These are phyloP conservation scores for Danionella dracula DNA, from an alignment of 2,797 vertebrate genomes.

Conservation along the genomic window DNA sequence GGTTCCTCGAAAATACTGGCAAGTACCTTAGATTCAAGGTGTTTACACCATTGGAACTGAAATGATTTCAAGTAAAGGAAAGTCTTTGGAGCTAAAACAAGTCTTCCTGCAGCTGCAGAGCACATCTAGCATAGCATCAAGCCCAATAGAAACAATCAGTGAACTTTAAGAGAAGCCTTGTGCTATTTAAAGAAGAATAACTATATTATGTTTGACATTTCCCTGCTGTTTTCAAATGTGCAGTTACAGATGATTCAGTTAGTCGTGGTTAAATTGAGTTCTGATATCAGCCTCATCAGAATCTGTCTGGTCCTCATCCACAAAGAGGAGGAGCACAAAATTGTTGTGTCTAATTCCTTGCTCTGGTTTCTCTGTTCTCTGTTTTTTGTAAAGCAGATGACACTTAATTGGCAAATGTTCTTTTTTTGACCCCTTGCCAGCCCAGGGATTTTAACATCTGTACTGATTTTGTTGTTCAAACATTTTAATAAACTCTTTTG, in stretches of 20 bases:
- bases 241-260: constrained; percentile 13
- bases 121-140: too few species aligned
- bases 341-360: not conserved
- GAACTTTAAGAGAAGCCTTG: not conserved
- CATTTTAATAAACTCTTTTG: constrained; percentile 2
- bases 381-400: constrained; percentile 5
- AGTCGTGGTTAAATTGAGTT: constrained; percentile 29
- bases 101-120: too few species aligned
- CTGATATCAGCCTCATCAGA: constrained; percentile 19
- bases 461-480: not conserved
- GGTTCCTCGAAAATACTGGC: too few species aligned
- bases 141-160: too few species aligned
- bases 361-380: constrained; percentile 22
- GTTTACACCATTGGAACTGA: too few species aligned
- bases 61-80: too few species aligned
- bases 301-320: constrained; percentile 14
- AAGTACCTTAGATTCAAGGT: too few species aligned
- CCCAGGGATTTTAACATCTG: too few species aligned
- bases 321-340: not conserved
- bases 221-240: not conserved
- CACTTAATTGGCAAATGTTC: not conserved
- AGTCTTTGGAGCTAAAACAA: too few species aligned
- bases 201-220: not conserved
- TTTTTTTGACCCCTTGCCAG: too few species aligned
- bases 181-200: constrained; percentile 6